Percentiles rank a stretch among this genome's conserved stretches.
phyloP scores from a whole-genome alignment of 2,797 vertebrate genomes.

The Alosa sapidissima region DNA sequence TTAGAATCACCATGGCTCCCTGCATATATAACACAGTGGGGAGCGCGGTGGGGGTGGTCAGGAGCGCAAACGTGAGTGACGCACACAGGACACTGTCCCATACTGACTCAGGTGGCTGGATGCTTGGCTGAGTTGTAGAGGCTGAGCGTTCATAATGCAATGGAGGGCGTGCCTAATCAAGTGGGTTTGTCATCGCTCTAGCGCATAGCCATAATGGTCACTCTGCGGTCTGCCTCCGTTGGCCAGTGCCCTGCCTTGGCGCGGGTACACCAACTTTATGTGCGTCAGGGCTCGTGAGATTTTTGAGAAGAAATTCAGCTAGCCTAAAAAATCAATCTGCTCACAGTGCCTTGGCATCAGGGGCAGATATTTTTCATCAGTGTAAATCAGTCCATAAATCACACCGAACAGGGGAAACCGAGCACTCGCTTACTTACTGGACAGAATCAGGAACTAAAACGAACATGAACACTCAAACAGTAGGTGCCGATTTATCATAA shows the following conservation, averaged over 20 bases:
- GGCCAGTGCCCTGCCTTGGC: background rate
- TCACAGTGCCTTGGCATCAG: slow-evolving; percentile 13
- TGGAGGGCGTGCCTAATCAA: background rate
- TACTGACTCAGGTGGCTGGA: background rate
- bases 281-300: background rate
- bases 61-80: background rate
- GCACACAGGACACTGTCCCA: background rate
- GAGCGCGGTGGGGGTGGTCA: background rate
- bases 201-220: background rate
- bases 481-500: background rate
- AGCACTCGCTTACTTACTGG: background rate
- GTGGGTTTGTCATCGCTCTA: background rate
- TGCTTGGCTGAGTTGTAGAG: background rate
- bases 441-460: background rate
- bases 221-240: background rate
- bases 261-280: background rate
- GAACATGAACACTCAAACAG: background rate
- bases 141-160: background rate
- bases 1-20: slow-evolving; percentile 67
- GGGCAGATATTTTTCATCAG: slow-evolving; percentile 12
- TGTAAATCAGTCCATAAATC: slow-evolving; percentile 15
- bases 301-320: background rate
- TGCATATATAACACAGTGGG: slow-evolving; percentile 20
- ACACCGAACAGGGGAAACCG: background rate
- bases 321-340: background rate